Percentiles rank a stretch among this genome's conserved stretches.
These are phyloP conservation scores for Neoarius graeffei DNA, from an alignment of 2,113 vertebrate genomes.

Conservation along the genomic window DNA sequence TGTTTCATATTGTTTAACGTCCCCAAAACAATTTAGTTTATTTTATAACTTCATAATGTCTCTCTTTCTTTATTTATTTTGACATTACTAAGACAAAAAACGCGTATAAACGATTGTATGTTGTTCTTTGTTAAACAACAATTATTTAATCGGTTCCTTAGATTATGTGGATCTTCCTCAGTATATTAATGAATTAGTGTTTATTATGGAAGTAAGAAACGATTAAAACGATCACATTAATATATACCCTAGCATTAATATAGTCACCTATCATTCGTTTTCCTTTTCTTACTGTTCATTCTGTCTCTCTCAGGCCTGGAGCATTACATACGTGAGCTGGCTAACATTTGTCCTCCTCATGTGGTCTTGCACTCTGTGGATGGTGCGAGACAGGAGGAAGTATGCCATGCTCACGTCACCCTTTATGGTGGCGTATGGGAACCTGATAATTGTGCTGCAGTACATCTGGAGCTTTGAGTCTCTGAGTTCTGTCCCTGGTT, in stretches of 20 bases:
- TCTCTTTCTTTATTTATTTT: too few relatives aligned
- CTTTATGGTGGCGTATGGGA: slow-evolving; percentile 95
- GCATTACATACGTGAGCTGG: slow-evolving; percentile 98
- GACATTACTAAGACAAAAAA: too few relatives aligned
- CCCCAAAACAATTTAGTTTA: too few relatives aligned
- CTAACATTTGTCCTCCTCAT: slow-evolving; percentile 92
- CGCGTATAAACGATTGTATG: background rate
- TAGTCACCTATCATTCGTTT: background rate
- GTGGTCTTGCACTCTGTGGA: slow-evolving; percentile 96
- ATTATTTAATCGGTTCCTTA: background rate
- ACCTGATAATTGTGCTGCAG: slow-evolving; percentile 87
- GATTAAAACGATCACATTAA: background rate
- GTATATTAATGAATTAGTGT: background rate
- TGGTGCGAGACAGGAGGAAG: slow-evolving; percentile 90
- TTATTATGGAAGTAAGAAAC: background rate
- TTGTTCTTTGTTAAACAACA: background rate
- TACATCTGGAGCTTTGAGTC: slow-evolving; percentile 93
- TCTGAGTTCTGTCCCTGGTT: slow-evolving; percentile 70
- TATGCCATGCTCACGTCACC: slow-evolving; percentile 96
- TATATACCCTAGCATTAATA: too few relatives aligned
- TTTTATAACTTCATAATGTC: too few relatives aligned
- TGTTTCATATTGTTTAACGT: too few relatives aligned
- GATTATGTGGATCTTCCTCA: background rate
- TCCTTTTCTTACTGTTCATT: background rate
- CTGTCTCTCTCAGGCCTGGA: slow-evolving; percentile 82